phyloP scores from a whole-genome alignment of 2,797 vertebrate species.

The Girardinus metallicus region DNA sequence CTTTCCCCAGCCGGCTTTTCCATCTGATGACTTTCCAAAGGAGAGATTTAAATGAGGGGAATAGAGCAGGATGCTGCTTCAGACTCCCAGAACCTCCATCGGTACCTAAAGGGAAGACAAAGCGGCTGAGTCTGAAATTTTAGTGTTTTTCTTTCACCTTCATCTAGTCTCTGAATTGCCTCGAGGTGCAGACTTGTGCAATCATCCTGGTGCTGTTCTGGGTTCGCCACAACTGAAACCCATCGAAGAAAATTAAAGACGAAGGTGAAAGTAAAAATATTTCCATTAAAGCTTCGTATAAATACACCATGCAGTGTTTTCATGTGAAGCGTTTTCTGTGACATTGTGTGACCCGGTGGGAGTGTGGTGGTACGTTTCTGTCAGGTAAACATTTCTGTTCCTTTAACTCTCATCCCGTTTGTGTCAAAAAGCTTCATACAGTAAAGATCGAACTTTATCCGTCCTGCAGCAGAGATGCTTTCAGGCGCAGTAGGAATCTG shows the following conservation, averaged over 20 bases:
- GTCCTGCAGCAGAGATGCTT: no score
- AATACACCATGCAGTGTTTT: background rate
- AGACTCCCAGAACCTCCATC: background rate
- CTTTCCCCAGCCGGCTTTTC: slow-evolving; percentile 18
- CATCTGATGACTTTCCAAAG: slow-evolving; percentile 23
- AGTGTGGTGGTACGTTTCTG: background rate
- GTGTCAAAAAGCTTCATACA: no score
- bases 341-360: background rate
- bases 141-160: background rate
- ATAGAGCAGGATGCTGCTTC: background rate
- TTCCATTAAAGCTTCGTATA: background rate
- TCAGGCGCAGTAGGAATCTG: no score
- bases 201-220: background rate
- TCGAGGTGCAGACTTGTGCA: background rate
- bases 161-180: background rate
- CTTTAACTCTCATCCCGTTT: background rate
- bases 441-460: no score
- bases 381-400: background rate
- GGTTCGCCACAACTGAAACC: background rate
- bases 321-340: background rate
- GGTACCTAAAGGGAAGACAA: background rate
- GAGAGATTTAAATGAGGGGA: slow-evolving; percentile 7
- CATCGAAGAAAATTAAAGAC: background rate
- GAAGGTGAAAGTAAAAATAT: background rate
- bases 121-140: background rate